Evolutionary conservation across 2,797 vertebrate genomes (phyloP).

Genomic region (Holocentrus rufus): DNA sequence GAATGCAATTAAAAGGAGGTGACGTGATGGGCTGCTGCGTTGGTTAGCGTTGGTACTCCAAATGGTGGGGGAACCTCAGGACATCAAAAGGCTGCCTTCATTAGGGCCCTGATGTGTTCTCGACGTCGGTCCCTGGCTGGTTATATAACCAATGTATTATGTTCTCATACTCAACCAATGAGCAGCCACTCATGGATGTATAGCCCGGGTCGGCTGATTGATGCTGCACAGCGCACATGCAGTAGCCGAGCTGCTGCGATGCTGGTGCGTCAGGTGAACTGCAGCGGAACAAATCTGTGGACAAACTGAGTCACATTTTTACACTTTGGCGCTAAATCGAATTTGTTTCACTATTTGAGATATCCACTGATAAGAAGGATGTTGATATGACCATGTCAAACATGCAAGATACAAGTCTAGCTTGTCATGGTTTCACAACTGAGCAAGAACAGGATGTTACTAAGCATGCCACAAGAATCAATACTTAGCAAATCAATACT

Average conservation of each 20-base stretch:
- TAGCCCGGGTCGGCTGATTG: conserved; percentile 33
- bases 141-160: conserved; percentile 68
- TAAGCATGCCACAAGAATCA: too few species aligned
- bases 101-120: conserved; percentile 50
- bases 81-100: conserved; percentile 52
- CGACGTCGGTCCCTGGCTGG: conserved; percentile 25
- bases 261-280: conserved; percentile 2
- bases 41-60: conserved; percentile 50
- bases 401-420: background rate
- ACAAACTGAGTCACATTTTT: conserved; percentile 2
- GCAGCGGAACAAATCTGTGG: conserved; percentile 21
- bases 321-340: background rate
- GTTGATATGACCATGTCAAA: background rate
- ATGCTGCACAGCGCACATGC: background rate
- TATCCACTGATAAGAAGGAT: background rate
- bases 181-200: conserved; percentile 37
- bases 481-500: too few species aligned
- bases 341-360: conserved; percentile 8
- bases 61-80: conserved; percentile 59
- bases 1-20: conserved; percentile 71
- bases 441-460: conserved; percentile 2
- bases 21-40: conserved; percentile 53
- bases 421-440: background rate
- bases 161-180: conserved; percentile 36
- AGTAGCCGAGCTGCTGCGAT: background rate